Base-by-base conservation (phyloP, 2,113 vertebrate species). In the Cephalopterus ornatus region DNA sequence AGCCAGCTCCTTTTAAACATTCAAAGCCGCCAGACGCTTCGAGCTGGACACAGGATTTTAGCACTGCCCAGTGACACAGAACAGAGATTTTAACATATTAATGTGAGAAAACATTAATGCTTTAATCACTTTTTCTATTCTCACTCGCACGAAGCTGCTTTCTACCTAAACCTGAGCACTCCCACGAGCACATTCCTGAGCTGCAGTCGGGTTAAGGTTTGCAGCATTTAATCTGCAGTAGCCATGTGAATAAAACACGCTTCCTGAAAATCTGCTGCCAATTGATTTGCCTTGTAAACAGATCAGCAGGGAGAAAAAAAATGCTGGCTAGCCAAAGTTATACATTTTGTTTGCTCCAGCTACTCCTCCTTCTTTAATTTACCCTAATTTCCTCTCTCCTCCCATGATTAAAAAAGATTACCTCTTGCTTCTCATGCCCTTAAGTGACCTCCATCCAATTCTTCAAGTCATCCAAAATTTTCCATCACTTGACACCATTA, bases 401-500 rank as follows among this genome's bases (percentile, higher is more conserved):
- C 90, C 95, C 75, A 74, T 41, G 85, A 95, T 82, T 85, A 89
- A 81, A 83, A 88, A 88, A 89, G 41, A 95, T 59, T 82, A 95
- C 74, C 71, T 92, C 82, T 90, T 70, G 42, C 27, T 95, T 97
- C 79, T 90, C 90, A 92, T 84, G 88, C 72, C 88, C 92, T 97
- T 39, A 70, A 80, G 24, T 12, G 47, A 90, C 82, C 63, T 80
- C 59, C 68, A 77, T 41, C 55, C 88, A 70, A 83, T 85, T 93
- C 78, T 76, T 94, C 89, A 67, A 76, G 47, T 52, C 78, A 71
- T 46, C 70, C 68, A 62, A 92, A 88, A 67, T 67, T 86, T 81
- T 92, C 87, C 71, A 92, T 80, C 30, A 12, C 42, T 61, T 16
- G 35, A 12, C 37, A 4, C 8, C 68, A 47, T 39, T 71, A 33